A percentile compares a stretch with the other conserved stretches of the same genome.
Conservation (phyloP, 1,140 invertebrate genomes). For the Oscheius sp. region DNA sequence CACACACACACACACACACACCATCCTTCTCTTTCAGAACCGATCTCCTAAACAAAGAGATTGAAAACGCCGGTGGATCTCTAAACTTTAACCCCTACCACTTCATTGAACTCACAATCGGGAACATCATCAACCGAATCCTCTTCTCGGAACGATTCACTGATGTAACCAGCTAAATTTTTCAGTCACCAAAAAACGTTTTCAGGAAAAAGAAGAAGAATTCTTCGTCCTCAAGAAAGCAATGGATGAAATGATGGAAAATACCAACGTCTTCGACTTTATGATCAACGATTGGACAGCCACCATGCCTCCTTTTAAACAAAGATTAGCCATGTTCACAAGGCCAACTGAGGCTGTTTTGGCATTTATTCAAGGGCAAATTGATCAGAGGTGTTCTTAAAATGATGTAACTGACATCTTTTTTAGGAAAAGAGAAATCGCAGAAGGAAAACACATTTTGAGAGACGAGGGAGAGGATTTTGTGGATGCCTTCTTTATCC, state of each 20-base stretch:
- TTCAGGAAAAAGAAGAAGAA: slow-evolving; percentile 19
- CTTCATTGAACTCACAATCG: slow-evolving; percentile 29
- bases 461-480: slow-evolving; percentile 61
- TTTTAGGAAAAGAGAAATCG: slow-evolving; percentile 10
- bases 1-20: too few relatives aligned
- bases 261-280: slow-evolving; percentile 7
- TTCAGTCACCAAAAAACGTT: not conserved
- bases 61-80: slow-evolving; percentile 10
- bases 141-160: slow-evolving; percentile 23
- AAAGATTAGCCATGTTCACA: slow-evolving; percentile 47
- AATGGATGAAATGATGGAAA: not conserved
- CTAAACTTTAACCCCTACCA: slow-evolving; percentile 3
- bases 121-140: slow-evolving; percentile 35
- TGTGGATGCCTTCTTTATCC: slow-evolving; percentile 65
- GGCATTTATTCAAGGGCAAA: slow-evolving; percentile 22
- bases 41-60: slow-evolving; percentile 32
- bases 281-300: slow-evolving; percentile 4
- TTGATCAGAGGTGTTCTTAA: slow-evolving; percentile 4
- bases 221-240: slow-evolving; percentile 10
- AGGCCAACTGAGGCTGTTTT: slow-evolving; percentile 39
- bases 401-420: not conserved
- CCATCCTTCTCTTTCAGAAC: not conserved
- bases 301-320: slow-evolving; percentile 54
- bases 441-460: not conserved
- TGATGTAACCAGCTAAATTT: too few relatives aligned